Evolutionary conservation across 2,797 vertebrate genomes (phyloP), one percentile per base, ranked within the genome.

Genomic region (Rhyacichthys aspro): DNA sequence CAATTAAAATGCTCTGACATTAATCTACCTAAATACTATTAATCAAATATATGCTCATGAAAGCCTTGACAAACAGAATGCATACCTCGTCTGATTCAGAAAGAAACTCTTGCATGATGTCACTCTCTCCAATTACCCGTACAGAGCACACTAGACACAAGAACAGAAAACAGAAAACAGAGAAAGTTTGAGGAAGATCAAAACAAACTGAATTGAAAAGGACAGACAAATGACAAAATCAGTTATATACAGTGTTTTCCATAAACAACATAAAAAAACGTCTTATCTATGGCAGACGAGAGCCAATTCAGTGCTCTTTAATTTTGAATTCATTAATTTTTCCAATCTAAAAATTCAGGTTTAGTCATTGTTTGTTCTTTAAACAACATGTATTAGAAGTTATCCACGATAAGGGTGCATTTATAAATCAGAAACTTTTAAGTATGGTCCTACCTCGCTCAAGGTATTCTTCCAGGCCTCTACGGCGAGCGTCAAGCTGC

Each of bases 61-160:
- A 23, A 23, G 19, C 5, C 19, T 2, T 2, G 19, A 23, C 19
- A 23, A 23, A 23, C 5, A 23, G n/a, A n/a, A n/a, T 23, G 19
- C 19, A 28, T 86, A 98, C 97, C 95, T 98, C 97, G 14, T 98
- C 97, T 0, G 97, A 98, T 76, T 99, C 97, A 0, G 97, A 98
- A 16, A 99, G 84, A 88, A 99, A 99, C 67, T 98, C 97, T 74
- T 98, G 97, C 96, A 98, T 96, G 88, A 99, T 93, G 82, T 99
- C 97, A 14, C 97, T 98, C 89, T 98, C 97, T 17, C 97, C 97
- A 16, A 99, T 97, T 50, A 98, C 94, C 8, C 96, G 93, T 59
- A 98, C 95, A 4, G 97, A 98, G 65, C 97, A 99, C 14, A 98
- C 97, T 99, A 28, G 0, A 52, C 32, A 55, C 43, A 56, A 15